These are phyloP conservation scores for Lates calcarifer DNA, from an alignment of 2,113 vertebrate species.

Conservation along the genomic window DNA sequence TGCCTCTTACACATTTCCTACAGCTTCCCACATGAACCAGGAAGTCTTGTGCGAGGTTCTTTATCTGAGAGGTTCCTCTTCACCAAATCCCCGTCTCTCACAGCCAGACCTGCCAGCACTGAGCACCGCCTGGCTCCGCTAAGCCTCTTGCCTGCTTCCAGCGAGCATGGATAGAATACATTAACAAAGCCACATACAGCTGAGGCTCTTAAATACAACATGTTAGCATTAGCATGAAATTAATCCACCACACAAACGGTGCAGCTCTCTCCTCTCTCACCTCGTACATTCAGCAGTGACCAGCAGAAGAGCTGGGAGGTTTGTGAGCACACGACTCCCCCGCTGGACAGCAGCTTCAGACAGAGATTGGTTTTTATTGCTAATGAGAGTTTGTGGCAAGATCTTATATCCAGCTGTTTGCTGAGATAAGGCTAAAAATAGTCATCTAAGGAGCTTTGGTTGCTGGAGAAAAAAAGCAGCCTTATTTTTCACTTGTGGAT, in stretches of 20 bases:
- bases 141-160: constrained; percentile 57
- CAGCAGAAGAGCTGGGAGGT: neutral
- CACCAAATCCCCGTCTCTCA: constrained; percentile 59
- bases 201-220: constrained; percentile 40
- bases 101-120: constrained; percentile 47
- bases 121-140: constrained; percentile 44
- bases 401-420: constrained; percentile 67
- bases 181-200: constrained; percentile 57
- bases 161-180: constrained; percentile 60
- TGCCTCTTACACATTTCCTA: neutral
- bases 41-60: constrained; percentile 32
- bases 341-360: constrained; percentile 19
- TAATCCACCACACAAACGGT: constrained; percentile 4
- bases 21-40: constrained; percentile 29
- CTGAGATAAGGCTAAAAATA: constrained; percentile 74
- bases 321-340: neutral
- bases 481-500: constrained; percentile 61
- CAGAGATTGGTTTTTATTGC: constrained; percentile 27
- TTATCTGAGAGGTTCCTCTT: constrained; percentile 39
- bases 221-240: constrained; percentile 26
- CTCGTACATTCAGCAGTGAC: constrained; percentile 13
- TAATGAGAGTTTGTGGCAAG: constrained; percentile 53
- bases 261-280: neutral
- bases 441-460: constrained; percentile 70
- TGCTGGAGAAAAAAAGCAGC: constrained; percentile 35